Base-by-base conservation (phyloP, 1,140 invertebrate genomes). In the Choristoneura fumiferana region DNA sequence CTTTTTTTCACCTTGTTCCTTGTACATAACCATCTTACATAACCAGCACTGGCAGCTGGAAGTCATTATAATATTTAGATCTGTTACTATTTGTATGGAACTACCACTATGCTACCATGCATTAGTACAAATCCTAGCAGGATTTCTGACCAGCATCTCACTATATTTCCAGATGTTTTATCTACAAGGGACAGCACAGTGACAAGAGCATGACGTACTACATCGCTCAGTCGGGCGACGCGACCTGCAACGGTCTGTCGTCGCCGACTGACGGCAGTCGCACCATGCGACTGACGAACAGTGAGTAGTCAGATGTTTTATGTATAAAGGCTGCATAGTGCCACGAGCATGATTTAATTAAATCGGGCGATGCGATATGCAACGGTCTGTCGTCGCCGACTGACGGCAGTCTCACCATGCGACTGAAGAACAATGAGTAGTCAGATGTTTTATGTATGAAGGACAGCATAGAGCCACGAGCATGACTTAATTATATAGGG, bases 331-430 rank as follows among this genome's bases (percentile, higher is more conserved):
- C 83, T 81, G 43, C 84, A 87, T 54, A 72, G 77, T 10, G 87
- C 84, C 37, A 82, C 78, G 13, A 78, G 84, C 4, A 79, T 77
- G 62, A 84, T 81, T 1, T 96, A 95, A 84, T 92, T 0, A 95
- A 97, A 87, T 96, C 95, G 54, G 96, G 95, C 8, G 95, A 97
- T 86, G 95, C 95, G 34, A 96, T 95, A 4, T 97, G 96, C 88
- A 96, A 96, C 80, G 95, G 95, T 4, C 90, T 97, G 0, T 93
- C 93, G 37, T 94, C 93, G n/a, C 91, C 94, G 0, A 93, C 91
- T 6, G 95, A 95, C 74, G 95, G 95, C 2, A 94, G 94, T 15
- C 87, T 94, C 13, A 95, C 94, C 1, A 93, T 96, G 92, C 94
- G 92, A 17, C 89, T 96, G 1, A 93, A 91, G 40, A 94, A 92